Percentiles rank a stretch among this genome's conserved stretches.
phyloP scores from a whole-genome alignment of 2,113 vertebrate genomes.

The Hippocampus comes region DNA sequence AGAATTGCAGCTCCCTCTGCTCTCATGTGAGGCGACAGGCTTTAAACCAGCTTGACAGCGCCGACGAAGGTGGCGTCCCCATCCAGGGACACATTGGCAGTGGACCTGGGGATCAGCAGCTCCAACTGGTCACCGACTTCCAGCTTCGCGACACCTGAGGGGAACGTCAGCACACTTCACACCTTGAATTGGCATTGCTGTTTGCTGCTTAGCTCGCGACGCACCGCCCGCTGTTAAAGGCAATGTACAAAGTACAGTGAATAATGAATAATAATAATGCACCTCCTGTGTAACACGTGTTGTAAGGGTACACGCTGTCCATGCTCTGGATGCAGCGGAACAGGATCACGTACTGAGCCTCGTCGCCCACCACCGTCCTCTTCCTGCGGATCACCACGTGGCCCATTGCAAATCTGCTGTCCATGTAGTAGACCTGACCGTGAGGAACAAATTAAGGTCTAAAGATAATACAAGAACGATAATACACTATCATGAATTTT shows the following conservation, averaged over 20 bases:
- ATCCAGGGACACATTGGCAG: slow-evolving; percentile 82
- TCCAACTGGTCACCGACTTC: slow-evolving; percentile 88
- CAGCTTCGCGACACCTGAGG: slow-evolving; percentile 86
- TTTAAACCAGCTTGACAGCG: slow-evolving; percentile 84
- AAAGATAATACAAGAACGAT: too few species aligned
- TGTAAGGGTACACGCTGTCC: slow-evolving; percentile 79
- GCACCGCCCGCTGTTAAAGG: background rate
- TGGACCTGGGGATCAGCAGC: slow-evolving; percentile 83
- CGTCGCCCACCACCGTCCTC: slow-evolving; percentile 83
- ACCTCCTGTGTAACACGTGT: slow-evolving; percentile 97
- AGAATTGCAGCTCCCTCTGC: background rate
- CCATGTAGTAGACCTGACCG: slow-evolving; percentile 85
- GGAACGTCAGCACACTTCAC: background rate
- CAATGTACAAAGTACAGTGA: slow-evolving; percentile 3
- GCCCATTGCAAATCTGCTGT: slow-evolving; percentile 86
- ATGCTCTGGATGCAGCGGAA: slow-evolving; percentile 94
- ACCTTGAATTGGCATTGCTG: background rate
- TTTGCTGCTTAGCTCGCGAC: background rate
- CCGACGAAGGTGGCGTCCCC: slow-evolving; percentile 92
- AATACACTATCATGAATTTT: too few species aligned
- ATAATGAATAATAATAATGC: slow-evolving; percentile 41
- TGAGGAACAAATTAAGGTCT: background rate
- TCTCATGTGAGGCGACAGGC: background rate
- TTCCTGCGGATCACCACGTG: slow-evolving; percentile 89
- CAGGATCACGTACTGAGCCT: slow-evolving; percentile 81